phyloP scores from a whole-genome alignment of 2,113 vertebrate genomes.

The Cathartes aura region DNA sequence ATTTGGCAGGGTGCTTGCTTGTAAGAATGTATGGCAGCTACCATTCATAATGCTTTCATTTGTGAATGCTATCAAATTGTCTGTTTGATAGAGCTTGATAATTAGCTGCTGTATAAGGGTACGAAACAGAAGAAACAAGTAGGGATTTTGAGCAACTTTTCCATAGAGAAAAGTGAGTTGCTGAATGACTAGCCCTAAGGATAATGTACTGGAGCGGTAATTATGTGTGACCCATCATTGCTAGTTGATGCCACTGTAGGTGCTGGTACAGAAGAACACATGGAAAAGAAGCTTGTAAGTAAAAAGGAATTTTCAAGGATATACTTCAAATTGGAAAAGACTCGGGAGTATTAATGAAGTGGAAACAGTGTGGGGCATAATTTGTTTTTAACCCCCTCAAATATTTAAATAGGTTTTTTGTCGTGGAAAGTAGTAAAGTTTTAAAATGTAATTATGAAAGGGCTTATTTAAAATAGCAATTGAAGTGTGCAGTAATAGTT shows the following conservation, averaged over 20 bases:
- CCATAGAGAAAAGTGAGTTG: neutral
- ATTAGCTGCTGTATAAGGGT: neutral
- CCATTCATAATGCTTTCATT: neutral
- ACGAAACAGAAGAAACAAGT: neutral
- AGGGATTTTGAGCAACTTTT: neutral
- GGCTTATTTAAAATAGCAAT: neutral
- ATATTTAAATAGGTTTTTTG: neutral
- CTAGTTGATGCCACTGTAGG: neutral
- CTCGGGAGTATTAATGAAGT: neutral
- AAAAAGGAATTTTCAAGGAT: neutral
- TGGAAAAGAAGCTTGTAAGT: neutral
- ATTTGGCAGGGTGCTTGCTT: neutral
- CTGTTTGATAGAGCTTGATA: neutral
- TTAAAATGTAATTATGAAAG: neutral
- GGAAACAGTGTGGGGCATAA: neutral
- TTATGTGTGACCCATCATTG: neutral
- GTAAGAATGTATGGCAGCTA: neutral
- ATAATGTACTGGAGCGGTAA: neutral
- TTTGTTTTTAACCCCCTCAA: neutral
- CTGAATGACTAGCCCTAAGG: neutral
- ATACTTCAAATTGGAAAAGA: neutral
- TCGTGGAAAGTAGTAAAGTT: neutral
- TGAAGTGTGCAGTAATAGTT: neutral
- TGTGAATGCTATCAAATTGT: neutral
- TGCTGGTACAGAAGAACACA: neutral